A percentile compares a stretch with the other conserved stretches of the same genome.
These are phyloP conservation scores for Xyrauchen texanus DNA, from an alignment of 2,113 vertebrate species.

Conservation along the genomic window DNA sequence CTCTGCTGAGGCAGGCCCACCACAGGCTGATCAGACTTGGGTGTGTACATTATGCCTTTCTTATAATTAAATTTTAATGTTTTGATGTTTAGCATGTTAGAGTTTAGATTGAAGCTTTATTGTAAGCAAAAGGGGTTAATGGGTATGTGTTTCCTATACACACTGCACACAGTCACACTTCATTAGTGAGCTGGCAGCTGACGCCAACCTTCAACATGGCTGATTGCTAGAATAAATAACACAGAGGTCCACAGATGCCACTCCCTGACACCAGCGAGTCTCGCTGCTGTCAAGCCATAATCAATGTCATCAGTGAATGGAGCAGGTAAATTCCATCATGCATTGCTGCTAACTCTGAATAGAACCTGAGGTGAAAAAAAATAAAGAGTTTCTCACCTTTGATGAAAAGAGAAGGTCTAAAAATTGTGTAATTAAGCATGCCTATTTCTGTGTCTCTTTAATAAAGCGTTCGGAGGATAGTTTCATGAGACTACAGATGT, in stretches of 20 bases:
- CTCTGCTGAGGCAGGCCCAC: not conserved
- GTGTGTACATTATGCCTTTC: not conserved
- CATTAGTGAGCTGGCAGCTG: constrained; percentile 40
- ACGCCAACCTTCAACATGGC: constrained; percentile 22
- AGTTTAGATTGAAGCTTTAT: no score
- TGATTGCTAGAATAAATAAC: constrained; percentile 45
- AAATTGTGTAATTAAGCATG: not conserved
- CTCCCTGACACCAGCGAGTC: constrained; percentile 10
- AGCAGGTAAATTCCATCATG: not conserved
- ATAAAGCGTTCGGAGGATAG: not conserved
- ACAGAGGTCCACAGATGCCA: constrained; percentile 29
- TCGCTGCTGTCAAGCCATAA: constrained; percentile 30
- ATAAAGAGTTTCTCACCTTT: constrained; percentile 10
- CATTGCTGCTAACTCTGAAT: not conserved
- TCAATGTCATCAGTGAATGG: constrained; percentile 13
- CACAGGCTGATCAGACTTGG: not conserved
- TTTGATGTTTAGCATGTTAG: no score
- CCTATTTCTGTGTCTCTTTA: not conserved
- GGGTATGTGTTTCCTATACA: not conserved
- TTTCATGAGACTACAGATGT: constrained; percentile 8
- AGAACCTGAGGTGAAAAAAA: constrained; percentile 17
- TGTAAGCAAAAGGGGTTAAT: not conserved
- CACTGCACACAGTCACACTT: constrained; percentile 39
- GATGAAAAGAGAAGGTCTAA: constrained; percentile 13
- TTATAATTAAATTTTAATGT: no score